Percentiles rank a stretch among this genome's conserved stretches.
Conservation (phyloP, 2,888 invertebrate genomes). For the Tolmerus cingulatus region DNA sequence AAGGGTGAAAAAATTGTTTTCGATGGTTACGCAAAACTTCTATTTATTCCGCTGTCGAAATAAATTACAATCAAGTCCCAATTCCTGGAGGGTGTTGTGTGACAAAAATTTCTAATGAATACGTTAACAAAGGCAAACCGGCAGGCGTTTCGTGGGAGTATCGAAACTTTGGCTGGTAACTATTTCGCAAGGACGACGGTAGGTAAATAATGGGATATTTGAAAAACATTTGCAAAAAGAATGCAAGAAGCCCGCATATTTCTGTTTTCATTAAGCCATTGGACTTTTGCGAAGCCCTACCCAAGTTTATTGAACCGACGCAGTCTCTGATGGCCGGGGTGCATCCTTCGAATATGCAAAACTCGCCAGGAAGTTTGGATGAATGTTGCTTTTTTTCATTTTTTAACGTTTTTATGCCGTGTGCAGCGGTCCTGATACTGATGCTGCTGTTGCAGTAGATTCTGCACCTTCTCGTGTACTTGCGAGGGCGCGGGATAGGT, state of each 20-base stretch:
- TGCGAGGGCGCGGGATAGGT: not conserved
- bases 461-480: not conserved
- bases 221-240: not conserved
- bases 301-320: not conserved
- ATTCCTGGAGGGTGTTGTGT: not conserved
- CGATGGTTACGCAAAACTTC: not conserved
- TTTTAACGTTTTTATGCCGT: not conserved
- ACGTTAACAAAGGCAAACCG: not conserved
- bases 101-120: not conserved
- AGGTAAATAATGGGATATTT: not conserved
- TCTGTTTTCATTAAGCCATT: not conserved
- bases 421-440: not conserved
- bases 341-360: conserved; percentile 21
- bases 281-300: not conserved
- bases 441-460: not conserved
- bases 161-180: not conserved
- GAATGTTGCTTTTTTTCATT: not conserved
- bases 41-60: not conserved
- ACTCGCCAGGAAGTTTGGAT: conserved; percentile 7
- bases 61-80: not conserved
- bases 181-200: not conserved
- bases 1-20: not conserved
- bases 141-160: not conserved
- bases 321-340: not conserved
- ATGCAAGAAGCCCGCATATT: not conserved